Conservation (phyloP, 2,888 invertebrate genomes). For the Chorisops tibialis region DNA sequence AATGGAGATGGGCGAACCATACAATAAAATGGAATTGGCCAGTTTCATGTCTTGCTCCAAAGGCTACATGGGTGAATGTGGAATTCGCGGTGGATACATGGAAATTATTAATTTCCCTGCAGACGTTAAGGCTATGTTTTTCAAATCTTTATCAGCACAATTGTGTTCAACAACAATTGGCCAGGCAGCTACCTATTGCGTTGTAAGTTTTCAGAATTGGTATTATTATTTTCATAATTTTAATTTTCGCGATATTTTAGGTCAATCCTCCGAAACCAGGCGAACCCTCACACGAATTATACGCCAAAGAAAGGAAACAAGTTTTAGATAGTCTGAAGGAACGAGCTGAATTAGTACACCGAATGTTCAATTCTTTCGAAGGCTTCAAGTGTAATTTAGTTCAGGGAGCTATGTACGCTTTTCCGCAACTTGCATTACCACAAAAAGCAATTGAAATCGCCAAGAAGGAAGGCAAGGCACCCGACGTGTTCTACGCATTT, state of each 20-base stretch:
- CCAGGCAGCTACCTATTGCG: slow-evolving; percentile 85
- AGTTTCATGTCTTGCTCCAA: slow-evolving; percentile 97
- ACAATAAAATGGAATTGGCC: slow-evolving; percentile 77
- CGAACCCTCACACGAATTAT: slow-evolving; percentile 83
- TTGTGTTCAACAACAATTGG: slow-evolving; percentile 91
- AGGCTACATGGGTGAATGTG: slow-evolving; percentile 95
- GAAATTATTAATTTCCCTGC: slow-evolving; percentile 88
- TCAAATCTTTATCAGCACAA: slow-evolving; percentile 91
- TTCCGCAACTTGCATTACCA: slow-evolving; percentile 82
- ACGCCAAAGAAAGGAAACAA: slow-evolving; percentile 66
- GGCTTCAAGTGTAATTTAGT: slow-evolving; percentile 82
- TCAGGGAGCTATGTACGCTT: slow-evolving; percentile 98
- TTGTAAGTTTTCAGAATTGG: slow-evolving; percentile 56
- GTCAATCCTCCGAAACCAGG: slow-evolving; percentile 75
- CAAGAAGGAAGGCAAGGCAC: slow-evolving; percentile 64
- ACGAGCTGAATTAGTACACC: slow-evolving; percentile 79
- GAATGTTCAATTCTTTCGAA: slow-evolving; percentile 85
- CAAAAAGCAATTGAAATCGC: slow-evolving; percentile 81
- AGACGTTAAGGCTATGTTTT: slow-evolving; percentile 72
- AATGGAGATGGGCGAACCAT: slow-evolving; percentile 84
- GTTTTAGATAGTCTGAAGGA: slow-evolving; percentile 71
- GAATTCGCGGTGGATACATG: slow-evolving; percentile 90
- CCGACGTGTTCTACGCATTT: slow-evolving; percentile 93
- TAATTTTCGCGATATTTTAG: slow-evolving; percentile 44
- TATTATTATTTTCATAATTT: background rate